These are phyloP conservation scores for Abrostola triplasia DNA, from an alignment of 2,888 invertebrate species.

Conservation along the genomic window DNA sequence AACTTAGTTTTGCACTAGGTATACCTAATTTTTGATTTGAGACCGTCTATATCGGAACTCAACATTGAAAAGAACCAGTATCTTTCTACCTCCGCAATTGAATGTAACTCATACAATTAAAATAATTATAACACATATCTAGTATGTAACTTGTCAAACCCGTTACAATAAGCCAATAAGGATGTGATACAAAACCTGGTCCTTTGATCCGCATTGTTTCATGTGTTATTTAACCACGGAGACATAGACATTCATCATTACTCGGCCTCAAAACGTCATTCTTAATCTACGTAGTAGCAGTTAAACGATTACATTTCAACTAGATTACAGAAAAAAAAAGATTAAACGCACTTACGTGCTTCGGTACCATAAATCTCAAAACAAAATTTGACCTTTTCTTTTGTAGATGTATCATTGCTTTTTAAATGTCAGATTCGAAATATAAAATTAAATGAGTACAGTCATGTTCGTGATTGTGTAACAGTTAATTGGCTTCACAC, in stretches of 20 bases:
- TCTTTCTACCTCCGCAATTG: no score
- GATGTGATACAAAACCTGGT: conserved; percentile 7
- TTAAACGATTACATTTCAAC: conserved; percentile 19
- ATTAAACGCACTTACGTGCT: background rate
- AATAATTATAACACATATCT: background rate
- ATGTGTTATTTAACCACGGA: conserved; percentile 21
- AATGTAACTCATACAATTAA: no score
- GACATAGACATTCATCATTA: conserved; percentile 18
- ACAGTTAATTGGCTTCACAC: background rate
- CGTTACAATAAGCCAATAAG: conserved; percentile 17
- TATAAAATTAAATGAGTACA: background rate
- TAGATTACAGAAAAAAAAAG: conserved; percentile 15
- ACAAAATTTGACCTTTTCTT: background rate
- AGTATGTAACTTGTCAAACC: background rate
- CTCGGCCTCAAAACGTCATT: conserved; percentile 33
- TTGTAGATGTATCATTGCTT: background rate
- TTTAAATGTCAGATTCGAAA: conserved; percentile 14
- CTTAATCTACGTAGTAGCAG: conserved; percentile 20
- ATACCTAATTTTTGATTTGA: no score
- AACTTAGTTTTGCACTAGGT: no score
- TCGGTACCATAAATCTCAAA: background rate
- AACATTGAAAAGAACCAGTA: no score
- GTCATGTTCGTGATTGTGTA: conserved; percentile 10
- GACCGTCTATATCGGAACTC: no score
- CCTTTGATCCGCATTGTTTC: conserved; percentile 41